phyloP scores from a whole-genome alignment of 1,140 invertebrate genomes.

The Protaetia brevitarsis region DNA sequence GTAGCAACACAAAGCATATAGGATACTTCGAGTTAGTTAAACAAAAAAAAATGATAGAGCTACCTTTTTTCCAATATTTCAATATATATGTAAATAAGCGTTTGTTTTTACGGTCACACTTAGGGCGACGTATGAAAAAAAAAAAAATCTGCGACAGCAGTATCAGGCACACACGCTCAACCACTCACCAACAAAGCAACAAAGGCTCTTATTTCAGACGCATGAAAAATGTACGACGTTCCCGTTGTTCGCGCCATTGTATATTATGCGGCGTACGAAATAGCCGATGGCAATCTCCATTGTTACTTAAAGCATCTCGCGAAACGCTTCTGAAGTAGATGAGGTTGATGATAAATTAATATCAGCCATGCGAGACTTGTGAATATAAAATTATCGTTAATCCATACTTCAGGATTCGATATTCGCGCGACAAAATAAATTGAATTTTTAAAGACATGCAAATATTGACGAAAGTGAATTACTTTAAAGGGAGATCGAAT shows the following conservation, averaged over 20 bases:
- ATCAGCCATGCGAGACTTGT: neutral
- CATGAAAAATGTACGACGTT: constrained; percentile 8
- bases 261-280: constrained; percentile 5
- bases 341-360: constrained; percentile 3
- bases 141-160: neutral
- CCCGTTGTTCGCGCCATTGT: neutral
- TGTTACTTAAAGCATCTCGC: neutral
- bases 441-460: neutral
- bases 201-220: neutral
- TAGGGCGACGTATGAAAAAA: constrained; percentile 2
- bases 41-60: too few relatives aligned
- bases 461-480: too few relatives aligned
- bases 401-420: neutral
- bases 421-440: constrained; percentile 6
- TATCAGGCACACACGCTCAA: neutral
- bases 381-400: neutral
- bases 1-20: too few relatives aligned
- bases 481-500: too few relatives aligned
- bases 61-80: constrained; percentile 3
- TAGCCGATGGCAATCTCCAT: constrained; percentile 12
- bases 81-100: constrained; percentile 15
- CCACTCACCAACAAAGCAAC: neutral
- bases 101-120: constrained; percentile 15
- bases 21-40: too few relatives aligned
- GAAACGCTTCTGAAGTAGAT: constrained; percentile 12